Percentiles rank a stretch among this genome's conserved stretches.
Conservation (phyloP, 2,888 invertebrate species). For the Pharmacophagus antenor region DNA sequence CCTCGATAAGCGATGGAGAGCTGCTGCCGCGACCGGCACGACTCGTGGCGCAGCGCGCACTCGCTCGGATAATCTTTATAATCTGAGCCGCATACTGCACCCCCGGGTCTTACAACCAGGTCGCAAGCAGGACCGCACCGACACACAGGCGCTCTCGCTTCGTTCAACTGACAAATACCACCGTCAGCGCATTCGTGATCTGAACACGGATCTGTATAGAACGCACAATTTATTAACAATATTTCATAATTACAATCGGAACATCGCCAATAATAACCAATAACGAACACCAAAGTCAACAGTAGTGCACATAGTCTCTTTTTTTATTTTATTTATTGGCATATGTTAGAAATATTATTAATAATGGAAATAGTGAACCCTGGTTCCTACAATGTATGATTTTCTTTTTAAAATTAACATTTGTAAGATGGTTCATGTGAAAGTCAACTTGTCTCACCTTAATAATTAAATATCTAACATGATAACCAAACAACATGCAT, state of each 20-base stretch:
- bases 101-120: constrained; percentile 84
- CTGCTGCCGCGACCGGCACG: constrained; percentile 87
- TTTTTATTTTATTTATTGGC: too few relatives aligned
- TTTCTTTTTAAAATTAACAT: too few relatives aligned
- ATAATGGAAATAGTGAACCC: too few relatives aligned
- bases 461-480: too few relatives aligned
- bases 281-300: too few relatives aligned
- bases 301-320: too few relatives aligned
- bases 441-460: too few relatives aligned
- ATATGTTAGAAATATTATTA: too few relatives aligned
- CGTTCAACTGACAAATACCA: constrained; percentile 91
- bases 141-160: constrained; percentile 88
- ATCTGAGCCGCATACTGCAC: constrained; percentile 88
- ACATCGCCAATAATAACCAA: too few relatives aligned
- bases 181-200: constrained; percentile 88
- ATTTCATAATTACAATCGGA: not conserved
- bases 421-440: too few relatives aligned
- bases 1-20: constrained; percentile 90
- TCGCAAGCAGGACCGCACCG: constrained; percentile 90
- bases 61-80: constrained; percentile 90
- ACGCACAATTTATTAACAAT: not conserved
- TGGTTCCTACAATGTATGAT: too few relatives aligned
- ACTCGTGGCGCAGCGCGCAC: constrained; percentile 88
- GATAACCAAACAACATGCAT: too few relatives aligned
- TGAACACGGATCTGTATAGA: constrained; percentile 88